Base-by-base conservation (phyloP, 2,888 invertebrate genomes). In the Heliconius aoede region DNA sequence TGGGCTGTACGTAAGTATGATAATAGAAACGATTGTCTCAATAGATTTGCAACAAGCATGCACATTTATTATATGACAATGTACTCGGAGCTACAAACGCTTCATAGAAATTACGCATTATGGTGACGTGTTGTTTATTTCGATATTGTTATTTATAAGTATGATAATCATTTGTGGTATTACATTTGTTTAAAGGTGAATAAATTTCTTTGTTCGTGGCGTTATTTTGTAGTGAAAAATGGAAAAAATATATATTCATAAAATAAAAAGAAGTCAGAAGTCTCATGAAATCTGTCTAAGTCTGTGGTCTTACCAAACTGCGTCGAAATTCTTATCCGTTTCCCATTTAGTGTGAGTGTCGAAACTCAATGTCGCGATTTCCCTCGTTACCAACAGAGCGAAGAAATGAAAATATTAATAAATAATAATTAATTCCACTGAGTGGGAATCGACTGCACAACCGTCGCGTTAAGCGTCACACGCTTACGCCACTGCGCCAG, bases 51-150 rank as follows among this genome's bases (percentile, higher is more conserved):
- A 36, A 64, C 36, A 64, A 64, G n/a, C 32, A 69, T 69, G 68
- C 51, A n/a, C 68, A 69, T 69, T 69, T 21, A 21, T 68, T n/a
- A 69, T n/a, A 69, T 13, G n/a, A 69, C 68, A 69, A 9, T 69
- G 68, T 69, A n/a, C n/a, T n/a, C n/a, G n/a, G n/a, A 64, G 11
- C 64, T 32, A 64, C 32, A 36, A 64, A 64, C 32, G 36, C 3
- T 64, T 64, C 64, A 64, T 64, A 64, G 36, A 64, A 64, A 64
- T 64, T 64, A 36, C 64, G 32, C 64, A 24, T 64, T 64, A n/a
- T 13, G 15, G n/a, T 64, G 64, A 64, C 64, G 64, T 32, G 32
- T 64, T 64, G 32, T 64, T 32, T 64, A 13, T 36, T 64, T 64
- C 64, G 13, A 32, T 64, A 36, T 64, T 64, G 64, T 32, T 64